Percentiles rank a stretch among this genome's conserved stretches.
Conservation (phyloP, 2,113 vertebrate species). For the Rostratula benghalensis region DNA sequence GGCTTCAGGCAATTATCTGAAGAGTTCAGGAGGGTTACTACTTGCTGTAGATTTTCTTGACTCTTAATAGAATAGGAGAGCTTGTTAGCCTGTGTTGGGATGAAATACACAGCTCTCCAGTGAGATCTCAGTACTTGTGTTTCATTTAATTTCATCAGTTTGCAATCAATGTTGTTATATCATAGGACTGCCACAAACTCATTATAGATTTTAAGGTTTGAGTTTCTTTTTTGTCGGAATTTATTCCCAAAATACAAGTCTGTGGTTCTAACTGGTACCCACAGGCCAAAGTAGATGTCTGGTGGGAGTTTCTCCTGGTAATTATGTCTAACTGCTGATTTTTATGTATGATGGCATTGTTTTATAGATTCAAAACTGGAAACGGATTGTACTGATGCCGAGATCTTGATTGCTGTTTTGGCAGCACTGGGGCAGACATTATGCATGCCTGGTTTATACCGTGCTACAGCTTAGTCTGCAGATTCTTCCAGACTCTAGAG, state of each 20-base stretch:
- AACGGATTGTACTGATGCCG: neutral
- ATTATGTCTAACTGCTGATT: neutral
- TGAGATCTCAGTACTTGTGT: neutral
- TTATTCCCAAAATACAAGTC: neutral
- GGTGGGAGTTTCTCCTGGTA: neutral
- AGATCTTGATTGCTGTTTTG: slow-evolving; percentile 22
- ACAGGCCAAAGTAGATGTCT: neutral
- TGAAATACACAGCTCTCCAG: neutral
- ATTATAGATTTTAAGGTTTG: neutral
- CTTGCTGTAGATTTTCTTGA: neutral
- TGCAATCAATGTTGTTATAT: neutral
- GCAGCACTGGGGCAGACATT: neutral
- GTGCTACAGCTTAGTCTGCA: neutral
- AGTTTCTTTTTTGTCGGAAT: neutral
- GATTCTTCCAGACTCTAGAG: neutral
- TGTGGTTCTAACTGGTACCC: neutral
- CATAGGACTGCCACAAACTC: neutral
- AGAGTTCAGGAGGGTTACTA: neutral
- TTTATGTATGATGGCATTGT: neutral
- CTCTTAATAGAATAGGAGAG: neutral
- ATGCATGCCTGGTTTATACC: neutral
- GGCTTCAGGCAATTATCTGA: neutral
- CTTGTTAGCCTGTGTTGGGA: neutral
- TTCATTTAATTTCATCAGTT: neutral
- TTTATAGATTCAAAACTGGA: neutral